Evolutionary conservation across 2,113 vertebrate species (phyloP), one percentile per base, ranked within the genome.

Genomic region (Monarcha castaneiventris): DNA sequence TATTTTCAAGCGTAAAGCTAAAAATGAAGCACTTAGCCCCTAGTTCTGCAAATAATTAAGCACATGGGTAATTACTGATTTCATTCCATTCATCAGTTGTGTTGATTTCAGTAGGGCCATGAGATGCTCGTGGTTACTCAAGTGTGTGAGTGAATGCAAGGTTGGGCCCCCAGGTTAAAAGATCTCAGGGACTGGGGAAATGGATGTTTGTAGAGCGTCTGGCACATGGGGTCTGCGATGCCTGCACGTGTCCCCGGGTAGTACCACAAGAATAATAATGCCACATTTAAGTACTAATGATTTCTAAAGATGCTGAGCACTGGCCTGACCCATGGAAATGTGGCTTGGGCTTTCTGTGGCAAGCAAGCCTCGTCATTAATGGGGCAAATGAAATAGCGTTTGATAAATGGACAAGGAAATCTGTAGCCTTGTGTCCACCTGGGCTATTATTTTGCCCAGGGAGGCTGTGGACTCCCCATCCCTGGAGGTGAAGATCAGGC

Each of bases 41-140:
- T 90, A 82, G 83, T 96, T 96, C 76, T 76, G 83, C 92, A 89
- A 95, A 93, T 95, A 94, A 94, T 96, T 92, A 96, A 95, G 93
- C 85, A 92, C 88, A 94, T 68, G 94, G 90, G 94, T 97, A 96
- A 96, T 96, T 96, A 96, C 83, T 64, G 85, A 87, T 93, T 84
- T 95, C 41, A 39, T 78, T 83, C 77, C 87, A 81, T 94, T 93
- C 93, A 92, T 90, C 62, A 58, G 76, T 35, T 62, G 41, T 84
- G 88, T 79, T 94, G 94, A 48, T 89, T 94, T 93, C 79, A 13
- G 80, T 1, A 3, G 56, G 88, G 88, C 48, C 8, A 4, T 3
- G 64, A 4, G 8, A 52, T 35, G 69, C 69, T 71, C 48, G 29
- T n/a, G 41, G 74, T 83, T 83, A 59, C 72, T 91, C 3, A 2